Evolutionary conservation across 2,113 vertebrate genomes (phyloP), one percentile per base, ranked within the genome.

Genomic region (Strix uralensis): DNA sequence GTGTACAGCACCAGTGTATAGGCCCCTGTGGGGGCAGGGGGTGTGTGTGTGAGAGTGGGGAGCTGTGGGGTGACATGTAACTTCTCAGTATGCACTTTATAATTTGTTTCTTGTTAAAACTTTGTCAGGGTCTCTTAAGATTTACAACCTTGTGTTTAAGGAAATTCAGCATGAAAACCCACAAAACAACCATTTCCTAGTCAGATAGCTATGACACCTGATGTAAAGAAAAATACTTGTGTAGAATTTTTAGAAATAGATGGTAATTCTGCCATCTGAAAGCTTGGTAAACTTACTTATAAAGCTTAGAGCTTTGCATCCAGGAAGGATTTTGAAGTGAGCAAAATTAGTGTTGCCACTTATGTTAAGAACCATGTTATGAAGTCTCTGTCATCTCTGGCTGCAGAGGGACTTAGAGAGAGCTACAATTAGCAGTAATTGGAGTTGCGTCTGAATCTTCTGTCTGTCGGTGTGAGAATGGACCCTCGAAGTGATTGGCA

Each of bases 351-450:
- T 44, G 30, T 88, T 94, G 67, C 89, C 81, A 66, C 92, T 96
- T 94, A 23, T 0, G 32, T 89, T 65, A 92, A 91, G 91, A 96
- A 78, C 81, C 70, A 58, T 5, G 8, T 87, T 87, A 71, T 87
- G 89, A 96, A 87, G 81, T 46, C 81, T 74, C 78, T 95, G 95
- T 94, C 93, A 88, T 96, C 74, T 77, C 74, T 70, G 54, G 71
- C 44, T 83, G 77, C 88, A 19, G 71, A 88, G 30, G 94, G 82
- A 73, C 65, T 93, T 92, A 57, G 71, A 58, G 92, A 70, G 78
- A 89, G 70, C 66, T 92, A 63, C 83, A 96, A 66, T 97, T 97
- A 97, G 74, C 59, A 40, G 75, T 86, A 92, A 90, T 74, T 90
- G 65, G 62, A 49, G 17, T 63, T 58, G 55, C 19, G 26, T 67